These are phyloP conservation scores for Auanema sp. DNA, from an alignment of 2,888 invertebrate species.

Conservation along the genomic window DNA sequence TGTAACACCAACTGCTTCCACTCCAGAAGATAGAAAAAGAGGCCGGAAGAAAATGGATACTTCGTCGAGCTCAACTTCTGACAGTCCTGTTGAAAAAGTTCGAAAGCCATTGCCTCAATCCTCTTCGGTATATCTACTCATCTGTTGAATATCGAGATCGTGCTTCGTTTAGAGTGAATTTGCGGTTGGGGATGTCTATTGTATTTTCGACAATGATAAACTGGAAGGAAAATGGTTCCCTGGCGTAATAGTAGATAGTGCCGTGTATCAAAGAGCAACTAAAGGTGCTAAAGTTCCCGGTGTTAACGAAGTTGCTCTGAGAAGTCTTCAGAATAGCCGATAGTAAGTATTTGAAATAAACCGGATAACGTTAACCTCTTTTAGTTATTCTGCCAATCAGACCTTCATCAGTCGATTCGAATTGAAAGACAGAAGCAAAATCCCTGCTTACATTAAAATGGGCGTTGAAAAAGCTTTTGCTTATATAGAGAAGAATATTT, in stretches of 20 bases:
- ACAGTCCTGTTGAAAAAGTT: too few species aligned
- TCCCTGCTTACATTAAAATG: too few species aligned
- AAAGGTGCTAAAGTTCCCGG: not conserved
- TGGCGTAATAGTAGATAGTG: constrained; percentile 17
- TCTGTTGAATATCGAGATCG: not conserved
- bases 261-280: constrained; percentile 11
- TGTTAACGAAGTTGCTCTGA: constrained; percentile 20
- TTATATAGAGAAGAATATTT: too few species aligned
- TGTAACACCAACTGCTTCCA: too few species aligned
- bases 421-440: constrained; percentile 6
- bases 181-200: constrained; percentile 12
- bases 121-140: too few species aligned
- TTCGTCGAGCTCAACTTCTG: too few species aligned
- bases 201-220: constrained; percentile 2
- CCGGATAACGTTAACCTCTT: not conserved
- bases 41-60: too few species aligned
- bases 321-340: constrained; percentile 37
- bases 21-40: too few species aligned
- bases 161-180: not conserved
- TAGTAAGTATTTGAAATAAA: constrained; percentile 25
- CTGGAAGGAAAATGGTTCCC: constrained; percentile 16
- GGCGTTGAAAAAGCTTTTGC: too few species aligned
- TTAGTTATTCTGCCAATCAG: not conserved
- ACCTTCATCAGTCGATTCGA: too few species aligned
- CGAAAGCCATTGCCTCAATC: too few species aligned